Evolutionary conservation across 2,113 vertebrate species (phyloP), one percentile per base, ranked within the genome.

Genomic region (Sigmodon hispidus): DNA sequence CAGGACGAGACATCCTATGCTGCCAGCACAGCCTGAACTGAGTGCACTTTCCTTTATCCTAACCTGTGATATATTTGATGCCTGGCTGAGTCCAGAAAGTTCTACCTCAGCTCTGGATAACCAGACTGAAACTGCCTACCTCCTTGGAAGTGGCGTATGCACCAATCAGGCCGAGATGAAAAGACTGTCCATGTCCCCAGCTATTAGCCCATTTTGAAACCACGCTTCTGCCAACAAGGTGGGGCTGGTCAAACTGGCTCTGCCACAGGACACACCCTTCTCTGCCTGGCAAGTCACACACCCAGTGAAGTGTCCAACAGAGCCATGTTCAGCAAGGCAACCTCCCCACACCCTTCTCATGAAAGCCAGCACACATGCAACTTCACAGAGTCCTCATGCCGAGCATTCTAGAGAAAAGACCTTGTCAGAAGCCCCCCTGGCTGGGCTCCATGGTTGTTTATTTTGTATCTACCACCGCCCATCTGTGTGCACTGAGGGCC

Each of bases 161-260:
- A 21, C 48, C 1, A 34, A 75, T 94, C 84, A 83, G 93, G 59
- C 80, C 45, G 0, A 81, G 96, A 95, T 97, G 96, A 96, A 96
- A 97, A 92, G 94, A 57, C 40, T 59, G 70, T 90, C 91, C 94
- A 79, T 95, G 91, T 96, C 75, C 80, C 89, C 59, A 65, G 96
- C 72, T 87, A 94, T 96, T 87, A 96, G 96, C 48, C 94, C 91
- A 50, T 89, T 96, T 92, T 94, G 95, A 97, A 97, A 96, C 40
- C 40, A 91, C 73, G 96, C 96, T 92, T 94, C 80, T 94, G 29
- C 93, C 55, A 72, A 90, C 87, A 61, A 90, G 95, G 96, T 65
- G 93, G 72, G 93, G 89, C 94, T 3, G 7, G 93, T 59, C 48
- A n/a, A 79, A 98, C 97, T 34, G 26, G 97, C 93, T 97, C 72